These are phyloP conservation scores for Chymomyza costata DNA, from an alignment of 1,140 invertebrate genomes.

Conservation along the genomic window DNA sequence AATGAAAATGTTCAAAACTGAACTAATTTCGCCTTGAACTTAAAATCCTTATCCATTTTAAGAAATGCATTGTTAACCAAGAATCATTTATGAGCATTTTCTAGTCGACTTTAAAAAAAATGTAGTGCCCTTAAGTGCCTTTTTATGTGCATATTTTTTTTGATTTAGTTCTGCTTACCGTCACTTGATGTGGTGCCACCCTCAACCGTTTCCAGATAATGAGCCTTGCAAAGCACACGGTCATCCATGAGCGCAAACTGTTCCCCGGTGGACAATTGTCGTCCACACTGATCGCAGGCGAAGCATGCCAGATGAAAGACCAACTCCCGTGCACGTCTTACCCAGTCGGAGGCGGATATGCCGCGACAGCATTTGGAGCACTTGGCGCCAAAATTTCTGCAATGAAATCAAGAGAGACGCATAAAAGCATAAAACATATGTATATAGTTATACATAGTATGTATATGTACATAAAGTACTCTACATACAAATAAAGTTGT, in stretches of 20 bases:
- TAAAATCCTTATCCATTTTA: too few relatives aligned
- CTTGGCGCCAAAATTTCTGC: slow-evolving; percentile 95
- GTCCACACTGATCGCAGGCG: slow-evolving; percentile 96
- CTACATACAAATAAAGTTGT: too few relatives aligned
- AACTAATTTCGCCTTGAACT: too few relatives aligned
- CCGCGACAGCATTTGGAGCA: slow-evolving; percentile 95
- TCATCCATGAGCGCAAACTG: slow-evolving; percentile 97
- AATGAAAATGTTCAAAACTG: too few relatives aligned
- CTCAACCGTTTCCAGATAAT: slow-evolving; percentile 95
- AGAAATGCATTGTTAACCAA: too few relatives aligned
- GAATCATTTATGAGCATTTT: too few relatives aligned
- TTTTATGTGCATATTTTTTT: slow-evolving; percentile 3
- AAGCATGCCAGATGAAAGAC: slow-evolving; percentile 99
- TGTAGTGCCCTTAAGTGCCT: neutral
- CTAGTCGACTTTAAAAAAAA: too few relatives aligned
- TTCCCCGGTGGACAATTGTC: slow-evolving; percentile 97
- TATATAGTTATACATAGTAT: too few relatives aligned
- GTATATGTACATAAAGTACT: too few relatives aligned
- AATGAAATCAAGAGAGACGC: slow-evolving; percentile 67
- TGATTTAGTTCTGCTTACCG: slow-evolving; percentile 78
- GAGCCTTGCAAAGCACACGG: slow-evolving; percentile 94
- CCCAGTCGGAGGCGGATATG: slow-evolving; percentile 97
- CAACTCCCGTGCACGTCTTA: slow-evolving; percentile 92
- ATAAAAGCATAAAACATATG: slow-evolving; percentile 36
- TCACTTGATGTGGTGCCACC: slow-evolving; percentile 91